A percentile compares a stretch with the other conserved stretches of the same genome.
Evolutionary conservation across 1,140 invertebrate genomes (phyloP).

Genomic region (Telenomus remus): DNA sequence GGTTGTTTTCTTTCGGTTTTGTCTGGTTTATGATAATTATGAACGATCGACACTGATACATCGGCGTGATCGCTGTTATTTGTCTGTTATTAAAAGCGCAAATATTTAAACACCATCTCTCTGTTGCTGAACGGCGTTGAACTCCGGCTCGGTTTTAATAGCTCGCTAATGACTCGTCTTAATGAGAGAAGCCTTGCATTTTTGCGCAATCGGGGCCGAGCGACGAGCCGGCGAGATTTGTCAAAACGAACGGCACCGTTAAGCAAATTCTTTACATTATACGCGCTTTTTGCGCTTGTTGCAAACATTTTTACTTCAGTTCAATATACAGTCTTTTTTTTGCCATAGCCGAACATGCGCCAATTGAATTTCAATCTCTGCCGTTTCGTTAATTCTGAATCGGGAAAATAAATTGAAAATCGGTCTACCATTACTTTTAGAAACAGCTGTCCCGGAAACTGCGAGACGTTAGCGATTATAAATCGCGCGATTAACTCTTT

Average conservation of each 20-base stretch:
- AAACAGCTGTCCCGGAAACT: neutral
- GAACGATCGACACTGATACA: no score
- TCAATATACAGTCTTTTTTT: no score
- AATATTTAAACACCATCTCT: slow-evolving; percentile 33
- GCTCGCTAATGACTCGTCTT: slow-evolving; percentile 52
- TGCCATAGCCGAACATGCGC: no score
- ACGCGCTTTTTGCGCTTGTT: neutral
- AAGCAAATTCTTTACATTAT: slow-evolving; percentile 26
- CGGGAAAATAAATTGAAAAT: neutral
- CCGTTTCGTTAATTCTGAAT: neutral
- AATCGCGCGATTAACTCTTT: no score
- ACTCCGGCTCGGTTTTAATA: slow-evolving; percentile 42
- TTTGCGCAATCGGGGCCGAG: slow-evolving; percentile 45
- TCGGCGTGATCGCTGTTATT: neutral
- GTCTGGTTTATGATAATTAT: no score
- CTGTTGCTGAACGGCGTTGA: neutral
- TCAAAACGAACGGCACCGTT: slow-evolving; percentile 46
- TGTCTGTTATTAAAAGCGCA: slow-evolving; percentile 28
- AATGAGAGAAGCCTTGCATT: slow-evolving; percentile 49
- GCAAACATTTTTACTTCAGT: no score
- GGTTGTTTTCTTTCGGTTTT: no score
- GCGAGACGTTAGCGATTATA: no score
- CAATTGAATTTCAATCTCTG: neutral
- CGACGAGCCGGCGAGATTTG: slow-evolving; percentile 40
- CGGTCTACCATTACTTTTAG: neutral